These are phyloP conservation scores for Sepiola atlantica DNA, from an alignment of 2,888 invertebrate genomes.

Conservation along the genomic window DNA sequence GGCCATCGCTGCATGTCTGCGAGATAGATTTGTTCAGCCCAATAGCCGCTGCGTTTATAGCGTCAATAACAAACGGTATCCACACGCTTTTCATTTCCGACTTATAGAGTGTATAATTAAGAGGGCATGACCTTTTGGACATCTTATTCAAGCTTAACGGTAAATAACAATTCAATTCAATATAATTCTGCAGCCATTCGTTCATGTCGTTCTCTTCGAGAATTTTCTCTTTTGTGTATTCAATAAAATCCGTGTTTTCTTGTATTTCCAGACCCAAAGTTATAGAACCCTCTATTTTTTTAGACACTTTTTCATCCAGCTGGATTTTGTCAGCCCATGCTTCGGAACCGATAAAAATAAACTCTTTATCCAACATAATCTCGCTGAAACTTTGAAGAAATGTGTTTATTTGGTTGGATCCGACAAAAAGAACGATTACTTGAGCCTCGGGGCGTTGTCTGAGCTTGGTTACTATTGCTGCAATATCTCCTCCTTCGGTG, in stretches of 20 bases:
- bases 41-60: background rate
- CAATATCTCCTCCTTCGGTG: no score
- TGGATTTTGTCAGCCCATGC: background rate
- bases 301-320: background rate
- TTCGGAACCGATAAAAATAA: background rate
- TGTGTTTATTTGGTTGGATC: background rate
- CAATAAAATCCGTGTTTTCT: background rate
- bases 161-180: background rate
- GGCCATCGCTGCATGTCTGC: background rate
- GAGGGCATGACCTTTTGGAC: background rate
- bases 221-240: background rate
- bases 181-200: background rate
- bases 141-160: background rate
- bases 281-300: background rate
- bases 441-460: background rate
- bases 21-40: background rate
- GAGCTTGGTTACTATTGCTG: background rate
- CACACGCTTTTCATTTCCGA: background rate
- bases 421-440: background rate
- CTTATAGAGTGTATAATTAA: background rate
- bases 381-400: background rate
- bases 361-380: background rate
- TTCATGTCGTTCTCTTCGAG: background rate
- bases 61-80: background rate
- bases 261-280: background rate